Base-by-base conservation (phyloP, 2,113 vertebrate genomes). In the Oxyruncus cristatus region DNA sequence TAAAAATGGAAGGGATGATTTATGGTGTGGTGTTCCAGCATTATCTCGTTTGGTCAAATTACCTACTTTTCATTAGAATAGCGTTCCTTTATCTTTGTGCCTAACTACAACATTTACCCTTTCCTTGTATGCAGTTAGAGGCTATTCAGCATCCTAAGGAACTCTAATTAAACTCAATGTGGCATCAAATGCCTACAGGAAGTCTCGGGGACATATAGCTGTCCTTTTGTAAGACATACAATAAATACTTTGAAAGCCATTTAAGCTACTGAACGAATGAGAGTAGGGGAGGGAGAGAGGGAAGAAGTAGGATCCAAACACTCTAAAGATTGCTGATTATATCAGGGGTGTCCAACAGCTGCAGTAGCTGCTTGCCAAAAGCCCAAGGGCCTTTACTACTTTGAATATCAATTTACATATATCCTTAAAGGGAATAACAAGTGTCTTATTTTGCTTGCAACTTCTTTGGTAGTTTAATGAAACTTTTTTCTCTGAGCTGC, bases 241-340 rank as follows among this genome's bases (percentile, higher is more conserved):
- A 87, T 94, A 97, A 96, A 94, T 85, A 96, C 95, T 96, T 94
- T 87, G 68, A 95, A 94, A 93, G 83, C 49, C 37, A 86, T 95
- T 94, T 92, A 84, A 89, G 65, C 83, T 84, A 75, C 75, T 71
- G 68, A 93, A 88, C 2, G 9, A 92, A 86, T 55, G 32, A 77
- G 16, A 84, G 42, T n/a, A 76, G 24, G 14, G 61, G 30, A 68
- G 20, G 41, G 27, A 90, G 37, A 83, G 41, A 70, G 72, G 23
- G 50, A 84, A 86, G 77, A 96, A 94, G 65, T 72, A 84, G 95
- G 91, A 75, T 56, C 52, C 49, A 86, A 95, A 90, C n/a, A 91
- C 77, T 85, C 19, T 90, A 19, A 77, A 90, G 81, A 88, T 94
- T 5, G 0, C 15, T 71, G 79, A 30, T 88, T 92, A 17, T 56